Percentiles rank a stretch among this genome's conserved stretches.
These are phyloP conservation scores for Graptemys geographica DNA, from an alignment of 2,797 vertebrate species.

Conservation along the genomic window DNA sequence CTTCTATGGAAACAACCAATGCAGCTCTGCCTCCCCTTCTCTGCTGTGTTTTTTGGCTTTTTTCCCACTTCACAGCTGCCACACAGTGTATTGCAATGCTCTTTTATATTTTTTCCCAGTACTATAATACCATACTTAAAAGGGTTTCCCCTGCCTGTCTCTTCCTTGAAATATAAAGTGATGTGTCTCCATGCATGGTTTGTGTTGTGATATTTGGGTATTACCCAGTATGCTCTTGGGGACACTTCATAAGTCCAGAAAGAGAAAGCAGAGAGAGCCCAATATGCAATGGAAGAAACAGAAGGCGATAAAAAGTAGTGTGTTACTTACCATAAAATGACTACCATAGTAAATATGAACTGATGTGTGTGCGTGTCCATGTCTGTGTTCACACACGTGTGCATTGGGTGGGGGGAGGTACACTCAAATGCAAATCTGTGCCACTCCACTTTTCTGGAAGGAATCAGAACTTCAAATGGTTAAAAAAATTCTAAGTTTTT, in stretches of 20 bases:
- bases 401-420: accelerated
- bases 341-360: neutral
- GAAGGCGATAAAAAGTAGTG: neutral
- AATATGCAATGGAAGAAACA: accelerated
- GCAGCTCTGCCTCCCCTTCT: accelerated
- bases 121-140: conserved; percentile 63
- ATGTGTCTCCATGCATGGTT: accelerated
- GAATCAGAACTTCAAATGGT: neutral
- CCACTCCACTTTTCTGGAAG: conserved; percentile 1
- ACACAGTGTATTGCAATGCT: neutral
- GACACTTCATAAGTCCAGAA: neutral
- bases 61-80: conserved; percentile 40
- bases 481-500: neutral
- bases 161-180: neutral
- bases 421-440: neutral
- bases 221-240: conserved; percentile 1
- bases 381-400: neutral
- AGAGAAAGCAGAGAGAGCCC: neutral
- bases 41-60: conserved; percentile 47
- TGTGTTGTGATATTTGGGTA: neutral
- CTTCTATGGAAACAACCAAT: conserved; percentile 45
- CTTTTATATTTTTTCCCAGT: neutral
- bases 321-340: neutral
- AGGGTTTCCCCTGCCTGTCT: neutral
- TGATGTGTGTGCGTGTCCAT: no score